phyloP scores from a whole-genome alignment of 2,113 vertebrate species.

The Spheniscus mendiculus region DNA sequence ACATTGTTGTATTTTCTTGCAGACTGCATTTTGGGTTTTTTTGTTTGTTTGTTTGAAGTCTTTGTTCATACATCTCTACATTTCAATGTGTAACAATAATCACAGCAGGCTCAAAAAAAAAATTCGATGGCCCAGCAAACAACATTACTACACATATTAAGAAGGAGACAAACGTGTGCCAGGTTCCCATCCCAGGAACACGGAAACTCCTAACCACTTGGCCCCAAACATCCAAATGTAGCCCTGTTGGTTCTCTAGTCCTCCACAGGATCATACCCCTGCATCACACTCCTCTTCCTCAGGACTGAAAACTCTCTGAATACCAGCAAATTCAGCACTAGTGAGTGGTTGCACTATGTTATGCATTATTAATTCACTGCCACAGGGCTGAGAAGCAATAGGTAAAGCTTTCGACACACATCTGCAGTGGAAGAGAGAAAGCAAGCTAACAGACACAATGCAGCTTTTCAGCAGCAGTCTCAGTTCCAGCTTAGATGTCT shows the following conservation, averaged over 20 bases:
- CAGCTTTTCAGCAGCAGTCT: not conserved
- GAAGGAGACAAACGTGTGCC: fast-evolving
- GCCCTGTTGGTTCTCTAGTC: not conserved
- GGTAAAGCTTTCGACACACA: not conserved
- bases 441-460: not conserved
- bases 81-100: not conserved
- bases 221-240: not conserved
- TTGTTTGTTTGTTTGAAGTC: not conserved
- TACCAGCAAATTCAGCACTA: not conserved
- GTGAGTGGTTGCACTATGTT: not conserved
- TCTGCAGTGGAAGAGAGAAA: not conserved
- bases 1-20: not conserved
- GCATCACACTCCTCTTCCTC: not conserved
- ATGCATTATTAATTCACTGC: not conserved
- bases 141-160: not conserved
- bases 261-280: not conserved
- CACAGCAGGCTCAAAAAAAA: not conserved
- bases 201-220: not conserved
- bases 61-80: not conserved
- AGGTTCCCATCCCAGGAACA: not conserved
- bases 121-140: not conserved
- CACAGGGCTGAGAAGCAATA: not conserved
- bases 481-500: not conserved
- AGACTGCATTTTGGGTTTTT: not conserved
- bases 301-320: not conserved